Percentiles rank a stretch among this genome's conserved stretches.
Evolutionary conservation across 2,113 vertebrate genomes (phyloP).

Genomic region (Gadus macrocephalus): DNA sequence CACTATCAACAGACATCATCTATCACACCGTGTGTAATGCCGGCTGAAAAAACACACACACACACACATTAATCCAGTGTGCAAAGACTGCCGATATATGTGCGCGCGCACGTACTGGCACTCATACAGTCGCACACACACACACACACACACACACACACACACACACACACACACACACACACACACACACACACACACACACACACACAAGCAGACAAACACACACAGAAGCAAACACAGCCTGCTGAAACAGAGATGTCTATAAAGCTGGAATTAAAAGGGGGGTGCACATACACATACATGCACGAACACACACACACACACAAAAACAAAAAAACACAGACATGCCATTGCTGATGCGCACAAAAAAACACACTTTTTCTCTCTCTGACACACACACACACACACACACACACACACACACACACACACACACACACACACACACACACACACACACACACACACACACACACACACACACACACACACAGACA

Average conservation of each 20-base stretch:
- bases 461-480: neutral
- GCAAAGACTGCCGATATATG: neutral
- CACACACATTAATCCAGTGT: constrained; percentile 7
- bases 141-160: too few relatives aligned
- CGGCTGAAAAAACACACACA: neutral
- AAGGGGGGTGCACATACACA: neutral
- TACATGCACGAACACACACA: too few relatives aligned
- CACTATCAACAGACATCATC: constrained; percentile 53
- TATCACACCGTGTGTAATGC: constrained; percentile 34
- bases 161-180: neutral
- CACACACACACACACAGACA: neutral
- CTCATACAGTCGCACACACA: neutral
- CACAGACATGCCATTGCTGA: neutral
- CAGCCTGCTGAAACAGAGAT: too few relatives aligned
- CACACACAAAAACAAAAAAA: neutral
- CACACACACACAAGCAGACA: too few relatives aligned
- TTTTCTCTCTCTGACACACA: neutral
- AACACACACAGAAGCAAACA: too few relatives aligned
- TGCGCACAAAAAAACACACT: neutral
- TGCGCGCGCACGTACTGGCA: neutral
- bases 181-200: neutral
- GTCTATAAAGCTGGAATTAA: too few relatives aligned
- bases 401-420: neutral
- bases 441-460: too few relatives aligned
- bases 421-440: too few relatives aligned